Conservation (phyloP, 2,888 invertebrate genomes). For the Saturnia pavonia region DNA sequence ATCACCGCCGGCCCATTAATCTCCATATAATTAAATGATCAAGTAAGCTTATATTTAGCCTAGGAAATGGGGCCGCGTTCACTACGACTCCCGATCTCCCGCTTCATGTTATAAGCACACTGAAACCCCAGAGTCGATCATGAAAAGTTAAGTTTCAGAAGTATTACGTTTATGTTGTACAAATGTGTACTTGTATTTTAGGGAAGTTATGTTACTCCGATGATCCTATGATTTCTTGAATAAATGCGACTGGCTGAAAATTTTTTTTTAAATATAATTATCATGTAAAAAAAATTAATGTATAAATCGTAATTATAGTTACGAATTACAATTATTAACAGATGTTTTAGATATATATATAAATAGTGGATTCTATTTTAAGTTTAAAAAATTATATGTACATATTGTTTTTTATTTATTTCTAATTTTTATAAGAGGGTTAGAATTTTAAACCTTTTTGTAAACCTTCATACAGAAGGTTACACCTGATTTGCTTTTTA, state of each 20-base stretch:
- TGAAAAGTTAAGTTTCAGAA: conserved; percentile 40
- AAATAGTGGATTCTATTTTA: too few species aligned
- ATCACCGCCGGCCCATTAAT: conserved; percentile 73
- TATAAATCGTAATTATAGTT: too few species aligned
- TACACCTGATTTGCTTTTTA: too few species aligned
- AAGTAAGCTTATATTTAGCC: conserved; percentile 80
- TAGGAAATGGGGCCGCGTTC: conserved; percentile 73
- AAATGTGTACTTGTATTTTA: not conserved
- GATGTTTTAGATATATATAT: too few species aligned
- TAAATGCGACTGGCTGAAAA: not conserved
- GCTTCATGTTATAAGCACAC: conserved; percentile 50
- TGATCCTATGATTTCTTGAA: not conserved
- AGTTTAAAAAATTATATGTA: not conserved
- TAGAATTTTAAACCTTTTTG: too few species aligned
- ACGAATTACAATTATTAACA: not conserved
- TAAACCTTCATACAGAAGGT: too few species aligned
- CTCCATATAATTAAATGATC: conserved; percentile 81
- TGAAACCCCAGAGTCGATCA: conserved; percentile 39
- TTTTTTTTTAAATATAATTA: not conserved
- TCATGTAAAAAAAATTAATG: not conserved
- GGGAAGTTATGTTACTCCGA: not conserved
- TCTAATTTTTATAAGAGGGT: not conserved
- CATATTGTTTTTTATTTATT: not conserved
- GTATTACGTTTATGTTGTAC: not conserved
- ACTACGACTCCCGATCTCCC: conserved; percentile 50